These are phyloP conservation scores for Leptobrachium ailaonicum DNA, from an alignment of 2,113 vertebrate genomes.

Conservation along the genomic window DNA sequence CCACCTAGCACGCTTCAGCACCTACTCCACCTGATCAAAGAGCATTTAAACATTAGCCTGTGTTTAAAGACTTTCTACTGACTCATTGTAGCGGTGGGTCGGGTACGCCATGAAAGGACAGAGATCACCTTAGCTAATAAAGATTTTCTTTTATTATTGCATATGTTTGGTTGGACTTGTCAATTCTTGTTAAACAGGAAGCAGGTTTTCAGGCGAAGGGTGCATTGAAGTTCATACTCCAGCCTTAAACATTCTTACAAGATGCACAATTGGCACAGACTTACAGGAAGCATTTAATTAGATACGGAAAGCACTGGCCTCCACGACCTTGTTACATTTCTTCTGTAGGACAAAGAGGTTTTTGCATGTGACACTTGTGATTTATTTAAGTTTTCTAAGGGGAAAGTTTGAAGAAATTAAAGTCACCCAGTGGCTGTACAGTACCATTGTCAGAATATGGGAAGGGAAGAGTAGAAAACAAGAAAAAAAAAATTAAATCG, in stretches of 20 bases:
- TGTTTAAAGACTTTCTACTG: slow-evolving; percentile 6
- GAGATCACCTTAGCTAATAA: slow-evolving; percentile 59
- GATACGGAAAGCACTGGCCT: slow-evolving; percentile 70
- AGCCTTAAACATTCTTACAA: slow-evolving; percentile 71
- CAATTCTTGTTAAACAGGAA: slow-evolving; percentile 79
- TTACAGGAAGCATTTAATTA: slow-evolving; percentile 77
- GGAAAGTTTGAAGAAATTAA: slow-evolving; percentile 38
- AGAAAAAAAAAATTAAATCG: background rate
- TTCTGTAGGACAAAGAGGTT: slow-evolving; percentile 57
- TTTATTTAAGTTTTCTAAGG: slow-evolving; percentile 64
- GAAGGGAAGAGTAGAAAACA: slow-evolving; percentile 15
- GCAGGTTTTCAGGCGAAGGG: slow-evolving; percentile 72
- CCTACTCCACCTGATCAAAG: background rate
- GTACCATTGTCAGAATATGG: slow-evolving; percentile 26
- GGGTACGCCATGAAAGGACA: slow-evolving; percentile 55
- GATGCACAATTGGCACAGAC: slow-evolving; percentile 70
- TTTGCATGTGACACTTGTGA: slow-evolving; percentile 54
- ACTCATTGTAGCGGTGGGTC: slow-evolving; percentile 1
- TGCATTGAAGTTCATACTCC: slow-evolving; percentile 72
- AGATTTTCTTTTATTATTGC: slow-evolving; percentile 67
- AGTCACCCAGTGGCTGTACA: background rate
- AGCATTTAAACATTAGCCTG: slow-evolving; percentile 7
- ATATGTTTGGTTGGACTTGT: slow-evolving; percentile 65
- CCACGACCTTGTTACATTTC: slow-evolving; percentile 60
- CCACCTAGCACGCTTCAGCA: background rate